Conservation (phyloP, 1,140 invertebrate genomes). For the Euwallacea similis region DNA sequence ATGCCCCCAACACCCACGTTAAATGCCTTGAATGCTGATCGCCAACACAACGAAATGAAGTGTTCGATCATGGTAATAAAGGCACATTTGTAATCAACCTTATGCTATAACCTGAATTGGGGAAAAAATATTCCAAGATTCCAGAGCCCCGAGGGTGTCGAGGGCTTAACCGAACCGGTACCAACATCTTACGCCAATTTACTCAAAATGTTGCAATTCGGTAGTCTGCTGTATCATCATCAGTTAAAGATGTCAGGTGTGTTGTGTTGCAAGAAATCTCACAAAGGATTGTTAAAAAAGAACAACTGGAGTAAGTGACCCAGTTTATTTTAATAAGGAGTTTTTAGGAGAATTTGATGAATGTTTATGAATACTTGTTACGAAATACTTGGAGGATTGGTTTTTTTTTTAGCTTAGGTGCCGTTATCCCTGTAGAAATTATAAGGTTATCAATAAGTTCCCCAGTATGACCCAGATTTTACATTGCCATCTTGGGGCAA, state of each 20-base stretch:
- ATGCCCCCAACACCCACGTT: conserved; percentile 4
- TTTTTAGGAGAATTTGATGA: neutral
- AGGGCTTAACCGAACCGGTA: neutral
- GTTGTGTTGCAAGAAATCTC: neutral
- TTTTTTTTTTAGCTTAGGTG: neutral
- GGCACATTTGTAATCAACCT: neutral
- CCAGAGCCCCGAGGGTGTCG: neutral
- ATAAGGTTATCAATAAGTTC: too few relatives aligned
- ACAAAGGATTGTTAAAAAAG: neutral
- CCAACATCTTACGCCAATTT: neutral
- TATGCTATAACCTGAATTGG: neutral
- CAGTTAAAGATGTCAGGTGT: conserved; percentile 2
- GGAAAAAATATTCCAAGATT: neutral
- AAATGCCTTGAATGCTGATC: conserved; percentile 1
- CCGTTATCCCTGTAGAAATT: too few relatives aligned
- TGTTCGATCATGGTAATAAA: neutral
- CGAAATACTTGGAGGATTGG: neutral
- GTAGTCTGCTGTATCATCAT: neutral
- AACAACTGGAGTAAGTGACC: conserved; percentile 4
- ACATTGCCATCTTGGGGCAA: too few relatives aligned
- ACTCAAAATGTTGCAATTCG: neutral
- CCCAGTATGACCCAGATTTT: too few relatives aligned
- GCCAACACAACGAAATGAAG: neutral
- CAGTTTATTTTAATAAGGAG: conserved; percentile 2
- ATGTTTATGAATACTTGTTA: conserved; percentile 2